phyloP scores from a whole-genome alignment of 2,113 vertebrate species.

The Notothenia coriiceps region DNA sequence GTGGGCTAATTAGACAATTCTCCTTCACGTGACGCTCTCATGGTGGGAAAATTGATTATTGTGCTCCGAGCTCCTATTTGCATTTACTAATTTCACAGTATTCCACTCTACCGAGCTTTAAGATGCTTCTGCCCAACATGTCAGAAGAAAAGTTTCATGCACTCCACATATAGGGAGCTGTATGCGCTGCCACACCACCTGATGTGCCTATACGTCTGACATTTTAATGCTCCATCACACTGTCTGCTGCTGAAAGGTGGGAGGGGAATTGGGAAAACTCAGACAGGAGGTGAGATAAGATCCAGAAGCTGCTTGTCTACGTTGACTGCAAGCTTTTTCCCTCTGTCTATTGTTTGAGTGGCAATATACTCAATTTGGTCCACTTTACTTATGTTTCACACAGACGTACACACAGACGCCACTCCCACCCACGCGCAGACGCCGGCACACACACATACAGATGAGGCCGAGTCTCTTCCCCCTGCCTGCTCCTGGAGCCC shows the following conservation, averaged over 20 bases:
- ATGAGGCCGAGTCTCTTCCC: conserved; percentile 68
- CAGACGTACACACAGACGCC: conserved; percentile 71
- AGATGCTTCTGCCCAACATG: neutral
- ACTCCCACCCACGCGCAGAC: conserved; percentile 58
- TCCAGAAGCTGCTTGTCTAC: conserved; percentile 54
- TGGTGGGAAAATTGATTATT: conserved; percentile 22
- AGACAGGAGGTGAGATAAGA: conserved; percentile 69
- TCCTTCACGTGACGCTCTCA: conserved; percentile 3
- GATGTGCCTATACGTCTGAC: conserved; percentile 33
- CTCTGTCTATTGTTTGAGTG: conserved; percentile 76
- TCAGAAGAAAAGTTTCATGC: neutral
- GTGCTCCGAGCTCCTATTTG: conserved; percentile 10
- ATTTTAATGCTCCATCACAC: conserved; percentile 47
- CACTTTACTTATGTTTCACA: conserved; percentile 79
- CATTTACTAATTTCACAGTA: conserved; percentile 17
- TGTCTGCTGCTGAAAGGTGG: conserved; percentile 67
- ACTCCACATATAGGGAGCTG: neutral
- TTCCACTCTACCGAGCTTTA: neutral
- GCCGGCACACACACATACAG: conserved; percentile 66
- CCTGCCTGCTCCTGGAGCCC: conserved; percentile 72
- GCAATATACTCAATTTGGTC: conserved; percentile 78
- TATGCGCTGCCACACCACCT: conserved; percentile 1
- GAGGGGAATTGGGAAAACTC: conserved; percentile 67
- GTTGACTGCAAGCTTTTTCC: conserved; percentile 18
- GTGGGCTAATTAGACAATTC: conserved; percentile 18